Evolutionary conservation across 2,888 invertebrate genomes (phyloP).

Genomic region (Gnatocerus cornutus): DNA sequence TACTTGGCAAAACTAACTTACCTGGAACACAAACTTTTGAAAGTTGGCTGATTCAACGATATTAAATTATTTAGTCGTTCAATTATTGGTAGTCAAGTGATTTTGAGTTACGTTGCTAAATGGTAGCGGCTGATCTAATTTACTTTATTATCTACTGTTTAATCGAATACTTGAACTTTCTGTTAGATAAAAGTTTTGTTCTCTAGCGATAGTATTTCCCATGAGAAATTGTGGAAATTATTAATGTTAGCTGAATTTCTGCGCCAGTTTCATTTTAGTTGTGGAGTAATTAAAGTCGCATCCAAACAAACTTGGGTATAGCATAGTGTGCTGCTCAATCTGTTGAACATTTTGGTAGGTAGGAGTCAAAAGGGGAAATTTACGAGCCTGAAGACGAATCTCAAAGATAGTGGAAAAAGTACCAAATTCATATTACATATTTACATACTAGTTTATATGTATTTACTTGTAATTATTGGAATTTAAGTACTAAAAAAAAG

Average conservation of each 20-base stretch:
- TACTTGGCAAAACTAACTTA: not conserved
- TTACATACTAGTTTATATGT: too few relatives aligned
- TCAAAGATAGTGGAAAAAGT: not conserved
- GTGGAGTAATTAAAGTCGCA: constrained; percentile 46
- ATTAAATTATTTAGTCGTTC: constrained; percentile 1
- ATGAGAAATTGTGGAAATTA: constrained; percentile 35
- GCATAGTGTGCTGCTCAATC: constrained; percentile 22
- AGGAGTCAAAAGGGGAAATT: not conserved
- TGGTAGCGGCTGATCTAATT: not conserved
- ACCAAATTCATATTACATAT: too few relatives aligned
- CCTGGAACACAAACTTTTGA: constrained; percentile 3
- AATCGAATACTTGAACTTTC: constrained; percentile 13
- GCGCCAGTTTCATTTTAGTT: constrained; percentile 34
- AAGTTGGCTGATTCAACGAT: constrained; percentile 7
- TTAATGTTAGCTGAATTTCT: constrained; percentile 37
- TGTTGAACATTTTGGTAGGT: constrained; percentile 21
- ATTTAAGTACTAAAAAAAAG: too few relatives aligned
- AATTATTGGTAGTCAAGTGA: constrained; percentile 11
- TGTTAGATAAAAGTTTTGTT: constrained; percentile 32
- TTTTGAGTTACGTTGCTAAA: constrained; percentile 3
- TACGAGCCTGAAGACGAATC: constrained; percentile 4
- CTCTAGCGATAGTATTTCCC: constrained; percentile 28
- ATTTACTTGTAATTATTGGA: too few relatives aligned
- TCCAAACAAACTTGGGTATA: constrained; percentile 38
- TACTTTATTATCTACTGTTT: constrained; percentile 13